A percentile compares a stretch with the other conserved stretches of the same genome.
These are phyloP conservation scores for Tromatobia lineatoria DNA, from an alignment of 2,888 invertebrate genomes.

Conservation along the genomic window DNA sequence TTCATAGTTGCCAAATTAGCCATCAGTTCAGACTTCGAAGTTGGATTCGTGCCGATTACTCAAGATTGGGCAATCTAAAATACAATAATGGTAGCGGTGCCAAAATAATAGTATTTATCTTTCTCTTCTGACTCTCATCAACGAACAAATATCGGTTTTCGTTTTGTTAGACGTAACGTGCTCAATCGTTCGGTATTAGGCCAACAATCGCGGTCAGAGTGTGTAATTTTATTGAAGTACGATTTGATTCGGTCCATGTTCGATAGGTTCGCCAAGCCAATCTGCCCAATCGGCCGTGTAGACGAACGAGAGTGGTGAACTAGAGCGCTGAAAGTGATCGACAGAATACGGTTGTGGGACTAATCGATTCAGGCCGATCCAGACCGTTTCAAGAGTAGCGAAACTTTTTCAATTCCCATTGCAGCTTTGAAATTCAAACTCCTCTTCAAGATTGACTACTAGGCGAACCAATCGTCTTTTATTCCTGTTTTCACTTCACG, in stretches of 20 bases:
- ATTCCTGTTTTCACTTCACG: background rate
- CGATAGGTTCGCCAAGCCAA: background rate
- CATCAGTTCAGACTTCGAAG: no score
- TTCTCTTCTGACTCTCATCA: no score
- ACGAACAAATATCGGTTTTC: no score
- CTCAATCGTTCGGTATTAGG: background rate
- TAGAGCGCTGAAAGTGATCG: background rate
- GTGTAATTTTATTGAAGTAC: background rate
- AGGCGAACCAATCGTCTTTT: background rate
- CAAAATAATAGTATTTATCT: no score
- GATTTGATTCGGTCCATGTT: background rate
- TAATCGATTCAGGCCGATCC: slow-evolving; percentile 12
- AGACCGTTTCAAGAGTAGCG: background rate
- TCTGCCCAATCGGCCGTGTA: background rate
- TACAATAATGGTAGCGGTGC: no score
- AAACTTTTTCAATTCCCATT: background rate
- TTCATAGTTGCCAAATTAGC: no score
- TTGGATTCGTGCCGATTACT: no score
- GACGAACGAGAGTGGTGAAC: background rate
- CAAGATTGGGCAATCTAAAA: no score
- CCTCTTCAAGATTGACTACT: background rate
- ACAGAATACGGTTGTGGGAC: background rate
- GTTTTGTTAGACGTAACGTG: background rate
- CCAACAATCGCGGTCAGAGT: background rate
- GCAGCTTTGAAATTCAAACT: background rate